A percentile compares a stretch with the other conserved stretches of the same genome.
Evolutionary conservation across 2,797 vertebrate species (phyloP).

Genomic region (Platalea minor): DNA sequence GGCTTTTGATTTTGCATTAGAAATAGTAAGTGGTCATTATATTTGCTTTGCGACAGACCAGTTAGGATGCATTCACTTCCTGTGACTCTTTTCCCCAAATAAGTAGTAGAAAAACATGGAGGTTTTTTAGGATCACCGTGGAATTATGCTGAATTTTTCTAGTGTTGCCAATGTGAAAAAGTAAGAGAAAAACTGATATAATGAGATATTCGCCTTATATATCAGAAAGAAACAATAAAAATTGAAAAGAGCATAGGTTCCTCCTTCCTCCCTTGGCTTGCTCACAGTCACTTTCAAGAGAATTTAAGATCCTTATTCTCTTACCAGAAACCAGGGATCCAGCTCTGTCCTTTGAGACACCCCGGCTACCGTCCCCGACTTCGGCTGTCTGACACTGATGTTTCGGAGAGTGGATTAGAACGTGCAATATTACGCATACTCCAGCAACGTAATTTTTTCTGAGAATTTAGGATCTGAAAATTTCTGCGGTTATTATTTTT

Average conservation of each 20-base stretch:
- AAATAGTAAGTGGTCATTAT: neutral
- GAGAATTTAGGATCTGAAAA: neutral
- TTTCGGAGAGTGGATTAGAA: neutral
- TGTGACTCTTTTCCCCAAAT: neutral
- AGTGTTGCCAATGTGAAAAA: neutral
- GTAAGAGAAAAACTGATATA: neutral
- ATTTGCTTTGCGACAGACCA: neutral
- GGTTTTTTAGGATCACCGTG: neutral
- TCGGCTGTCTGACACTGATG: neutral
- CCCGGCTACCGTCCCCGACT: too few relatives aligned
- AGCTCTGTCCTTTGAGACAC: neutral
- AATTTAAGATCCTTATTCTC: neutral
- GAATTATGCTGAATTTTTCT: neutral
- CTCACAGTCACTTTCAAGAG: neutral
- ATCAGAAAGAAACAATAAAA: neutral
- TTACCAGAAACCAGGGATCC: neutral
- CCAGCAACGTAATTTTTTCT: neutral
- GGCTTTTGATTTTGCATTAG: neutral
- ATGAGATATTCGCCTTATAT: neutral
- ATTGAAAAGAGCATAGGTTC: neutral
- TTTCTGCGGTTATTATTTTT: neutral
- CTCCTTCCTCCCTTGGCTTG: neutral
- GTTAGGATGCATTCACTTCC: neutral
- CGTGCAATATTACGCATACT: neutral
- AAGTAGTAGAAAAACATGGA: neutral